Conservation (phyloP, 1,140 invertebrate genomes). For the Dreissena rostriformis region DNA sequence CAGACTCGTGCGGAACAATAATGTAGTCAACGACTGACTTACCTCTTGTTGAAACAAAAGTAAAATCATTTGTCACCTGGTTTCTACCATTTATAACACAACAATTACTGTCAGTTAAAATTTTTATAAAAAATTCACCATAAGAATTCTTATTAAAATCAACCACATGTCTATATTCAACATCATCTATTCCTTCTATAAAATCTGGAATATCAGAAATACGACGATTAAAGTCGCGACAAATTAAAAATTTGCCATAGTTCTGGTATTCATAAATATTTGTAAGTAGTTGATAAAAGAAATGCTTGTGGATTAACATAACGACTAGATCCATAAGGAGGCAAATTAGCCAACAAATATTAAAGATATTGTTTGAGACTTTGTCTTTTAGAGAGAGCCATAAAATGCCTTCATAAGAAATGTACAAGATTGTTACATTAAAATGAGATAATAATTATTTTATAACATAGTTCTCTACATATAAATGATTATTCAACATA, state of each 20-base stretch:
- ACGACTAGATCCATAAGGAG: background rate
- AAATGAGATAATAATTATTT: background rate
- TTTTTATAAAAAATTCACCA: slow-evolving; percentile 1
- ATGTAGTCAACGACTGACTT: slow-evolving; percentile 19
- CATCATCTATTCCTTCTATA: slow-evolving; percentile 6
- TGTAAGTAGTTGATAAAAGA: slow-evolving; percentile 10
- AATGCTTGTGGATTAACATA: slow-evolving; percentile 15
- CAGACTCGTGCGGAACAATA: background rate
- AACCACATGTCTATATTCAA: background rate
- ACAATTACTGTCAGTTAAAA: slow-evolving; percentile 15
- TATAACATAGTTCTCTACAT: slow-evolving; percentile 2
- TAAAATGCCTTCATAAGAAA: slow-evolving; percentile 2
- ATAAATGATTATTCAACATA: background rate
- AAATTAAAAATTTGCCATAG: background rate
- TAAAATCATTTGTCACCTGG: slow-evolving; percentile 1
- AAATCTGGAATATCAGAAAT: slow-evolving; percentile 13
- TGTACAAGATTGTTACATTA: slow-evolving; percentile 1
- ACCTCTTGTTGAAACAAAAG: slow-evolving; percentile 7
- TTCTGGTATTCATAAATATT: slow-evolving; percentile 11
- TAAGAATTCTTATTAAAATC: slow-evolving; percentile 13
- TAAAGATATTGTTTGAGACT: background rate
- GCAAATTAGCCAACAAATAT: background rate
- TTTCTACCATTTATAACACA: slow-evolving; percentile 11
- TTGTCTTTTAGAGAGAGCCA: background rate
- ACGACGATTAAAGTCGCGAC: background rate